phyloP scores from a whole-genome alignment of 2,113 vertebrate species.

The Hemiscyllium ocellatum region DNA sequence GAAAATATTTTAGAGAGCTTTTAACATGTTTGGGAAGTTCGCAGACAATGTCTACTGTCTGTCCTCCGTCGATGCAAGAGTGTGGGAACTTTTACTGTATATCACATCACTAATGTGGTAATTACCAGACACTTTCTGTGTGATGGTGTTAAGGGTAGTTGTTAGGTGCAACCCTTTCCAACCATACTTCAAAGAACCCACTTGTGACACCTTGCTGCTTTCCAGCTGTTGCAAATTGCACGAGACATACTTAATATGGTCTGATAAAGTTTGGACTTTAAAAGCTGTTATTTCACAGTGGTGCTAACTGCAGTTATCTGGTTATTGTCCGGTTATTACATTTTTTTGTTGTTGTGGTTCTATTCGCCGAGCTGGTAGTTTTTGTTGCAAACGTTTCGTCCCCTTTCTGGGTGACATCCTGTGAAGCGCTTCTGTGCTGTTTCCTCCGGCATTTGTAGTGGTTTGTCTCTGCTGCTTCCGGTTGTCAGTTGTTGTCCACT shows the following conservation, averaged over 20 bases:
- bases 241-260: not conserved
- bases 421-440: too few relatives aligned
- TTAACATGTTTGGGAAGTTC: not conserved
- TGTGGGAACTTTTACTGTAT: not conserved
- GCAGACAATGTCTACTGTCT: not conserved
- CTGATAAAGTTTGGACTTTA: not conserved
- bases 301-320: not conserved
- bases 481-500: too few relatives aligned
- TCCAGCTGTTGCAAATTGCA: constrained; percentile 60
- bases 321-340: not conserved
- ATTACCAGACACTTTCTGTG: not conserved
- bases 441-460: too few relatives aligned
- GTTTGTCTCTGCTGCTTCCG: too few relatives aligned
- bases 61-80: not conserved
- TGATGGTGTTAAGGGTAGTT: not conserved
- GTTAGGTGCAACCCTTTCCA: not conserved
- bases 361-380: too few relatives aligned
- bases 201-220: constrained; percentile 42
- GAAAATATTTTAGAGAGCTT: not conserved
- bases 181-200: constrained; percentile 45
- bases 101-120: not conserved
- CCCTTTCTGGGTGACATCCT: too few relatives aligned
- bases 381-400: too few relatives aligned
- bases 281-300: not conserved
- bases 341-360: too few relatives aligned